Percentiles rank a stretch among this genome's conserved stretches.
These are phyloP conservation scores for Phoenicopterus ruber DNA, from an alignment of 2,113 vertebrate genomes.

Conservation along the genomic window DNA sequence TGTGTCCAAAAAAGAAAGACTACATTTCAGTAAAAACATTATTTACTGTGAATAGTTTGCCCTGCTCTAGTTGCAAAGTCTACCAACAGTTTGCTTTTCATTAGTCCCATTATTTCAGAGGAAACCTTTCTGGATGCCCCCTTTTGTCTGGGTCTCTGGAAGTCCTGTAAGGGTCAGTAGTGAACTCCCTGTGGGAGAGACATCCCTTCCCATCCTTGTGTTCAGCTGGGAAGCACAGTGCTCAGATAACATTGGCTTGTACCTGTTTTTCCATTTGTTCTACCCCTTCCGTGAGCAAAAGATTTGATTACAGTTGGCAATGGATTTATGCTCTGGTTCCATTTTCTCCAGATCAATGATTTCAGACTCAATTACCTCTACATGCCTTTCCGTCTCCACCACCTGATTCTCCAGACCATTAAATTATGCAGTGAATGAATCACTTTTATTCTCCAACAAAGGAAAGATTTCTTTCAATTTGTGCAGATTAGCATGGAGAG, in stretches of 20 bases:
- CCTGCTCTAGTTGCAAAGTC: not conserved
- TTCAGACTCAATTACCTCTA: constrained; percentile 48
- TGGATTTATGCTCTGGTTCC: not conserved
- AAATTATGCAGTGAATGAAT: constrained; percentile 39
- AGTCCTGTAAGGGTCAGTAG: not conserved
- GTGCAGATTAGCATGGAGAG: constrained; percentile 22
- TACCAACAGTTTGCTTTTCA: not conserved
- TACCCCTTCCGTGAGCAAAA: not conserved
- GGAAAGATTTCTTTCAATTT: constrained; percentile 50
- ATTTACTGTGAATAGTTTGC: not conserved
- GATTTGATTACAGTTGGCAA: constrained; percentile 26
- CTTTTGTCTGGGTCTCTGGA: not conserved
- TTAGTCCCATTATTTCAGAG: not conserved
- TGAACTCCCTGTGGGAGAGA: not conserved
- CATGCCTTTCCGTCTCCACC: not conserved
- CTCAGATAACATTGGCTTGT: not conserved
- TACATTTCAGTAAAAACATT: not conserved
- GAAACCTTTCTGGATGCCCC: not conserved
- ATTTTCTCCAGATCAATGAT: constrained; percentile 47
- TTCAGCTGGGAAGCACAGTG: not conserved
- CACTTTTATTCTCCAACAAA: constrained; percentile 42
- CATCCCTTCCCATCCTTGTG: not conserved
- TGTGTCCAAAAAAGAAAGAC: not conserved
- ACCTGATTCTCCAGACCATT: constrained; percentile 43
- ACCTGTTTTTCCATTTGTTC: not conserved